Base-by-base conservation (phyloP, 2,113 vertebrate genomes). In the Perccottus glenii region DNA sequence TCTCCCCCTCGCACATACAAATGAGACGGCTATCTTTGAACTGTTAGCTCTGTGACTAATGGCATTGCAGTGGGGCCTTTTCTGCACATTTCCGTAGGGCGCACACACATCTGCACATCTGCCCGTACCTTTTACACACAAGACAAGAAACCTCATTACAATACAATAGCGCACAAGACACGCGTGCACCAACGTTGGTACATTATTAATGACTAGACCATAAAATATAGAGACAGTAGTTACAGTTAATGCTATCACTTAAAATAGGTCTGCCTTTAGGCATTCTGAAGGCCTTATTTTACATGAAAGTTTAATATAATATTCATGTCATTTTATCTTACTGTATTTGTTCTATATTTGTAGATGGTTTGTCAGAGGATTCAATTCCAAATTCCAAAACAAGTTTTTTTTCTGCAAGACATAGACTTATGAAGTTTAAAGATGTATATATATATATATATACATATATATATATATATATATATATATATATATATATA, bases 41-140 rank as follows among this genome's bases (percentile, higher is more conserved):
- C 73, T 58, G 67, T 77, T 81, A 67, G 75, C 74, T 78, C 68
- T 78, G 81, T 83, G 84, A 87, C 79, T 87, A 87, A 88, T 70
- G 60, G 70, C 73, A 60, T 70, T 44, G 75, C 78, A 75, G 68
- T 11, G 35, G 60, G 57, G 48, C 78, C 49, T 84, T 85, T 88
- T 86, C 57, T 75, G 75, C 60, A 73, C 70, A 79, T 79, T 74
- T 75, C 77, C 5, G n/a, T 43, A 5, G 69, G 56, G 53, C 64
- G n/a, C 38, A 15, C 64, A 15, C 40, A 35, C 52, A 12, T 0
- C 3, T 57, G 14, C 35, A n/a, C 14, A 46, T 36, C 7, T 57
- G 46, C 48, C 3, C 4, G 40, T 33, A 47, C 32, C 43, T 48
- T 48, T 11, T 32, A n/a, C 7, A 44, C 6, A 36, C 55, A 53